Percentiles rank a stretch among this genome's conserved stretches.
Conservation (phyloP, 2,797 vertebrate genomes). For the Mus minutoides region DNA sequence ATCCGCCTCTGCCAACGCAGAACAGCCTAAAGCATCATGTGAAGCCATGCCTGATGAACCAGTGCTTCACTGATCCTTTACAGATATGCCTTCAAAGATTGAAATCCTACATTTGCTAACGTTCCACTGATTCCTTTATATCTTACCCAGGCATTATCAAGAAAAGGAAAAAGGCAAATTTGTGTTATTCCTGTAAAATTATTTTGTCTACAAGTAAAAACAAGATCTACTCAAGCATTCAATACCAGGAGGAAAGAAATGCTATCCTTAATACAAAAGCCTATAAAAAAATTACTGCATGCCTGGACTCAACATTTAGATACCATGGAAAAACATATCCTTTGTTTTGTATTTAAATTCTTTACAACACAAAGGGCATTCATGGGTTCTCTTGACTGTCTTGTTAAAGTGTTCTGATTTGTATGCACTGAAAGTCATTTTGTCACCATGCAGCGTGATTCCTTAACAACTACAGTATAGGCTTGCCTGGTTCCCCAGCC, state of each 20-base stretch:
- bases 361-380: background rate
- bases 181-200: background rate
- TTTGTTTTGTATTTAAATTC: background rate
- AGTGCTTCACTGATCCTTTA: background rate
- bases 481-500: background rate
- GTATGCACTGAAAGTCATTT: background rate
- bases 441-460: background rate
- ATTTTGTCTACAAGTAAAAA: conserved; percentile 30
- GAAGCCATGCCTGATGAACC: background rate
- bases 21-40: background rate
- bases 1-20: background rate
- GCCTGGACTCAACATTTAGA: background rate
- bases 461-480: background rate
- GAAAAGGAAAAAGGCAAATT: background rate
- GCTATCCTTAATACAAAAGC: background rate
- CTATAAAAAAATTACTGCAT: background rate
- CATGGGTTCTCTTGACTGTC: background rate
- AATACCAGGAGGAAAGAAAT: background rate
- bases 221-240: background rate
- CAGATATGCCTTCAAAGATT: background rate
- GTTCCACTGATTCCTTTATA: background rate
- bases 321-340: background rate
- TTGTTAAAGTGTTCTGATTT: conserved; percentile 14
- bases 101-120: background rate
- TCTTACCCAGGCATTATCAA: background rate